Evolutionary conservation across 2,888 invertebrate species (phyloP).

Genomic region (Drosophila prostipennis): DNA sequence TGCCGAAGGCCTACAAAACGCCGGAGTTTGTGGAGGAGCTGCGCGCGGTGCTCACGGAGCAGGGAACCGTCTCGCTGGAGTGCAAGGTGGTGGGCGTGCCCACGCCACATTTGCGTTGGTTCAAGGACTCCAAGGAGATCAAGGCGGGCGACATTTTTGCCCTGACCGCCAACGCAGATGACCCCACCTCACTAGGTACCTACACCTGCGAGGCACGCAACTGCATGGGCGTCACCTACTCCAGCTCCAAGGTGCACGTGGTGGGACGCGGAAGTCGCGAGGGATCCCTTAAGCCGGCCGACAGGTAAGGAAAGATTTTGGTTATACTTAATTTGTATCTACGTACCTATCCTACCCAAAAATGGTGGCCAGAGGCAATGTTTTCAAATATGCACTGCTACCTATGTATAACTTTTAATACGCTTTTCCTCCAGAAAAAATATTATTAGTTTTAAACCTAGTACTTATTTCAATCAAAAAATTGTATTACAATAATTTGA

Average conservation of each 20-base stretch:
- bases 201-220: constrained; percentile 95
- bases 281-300: constrained; percentile 88
- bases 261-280: constrained; percentile 90
- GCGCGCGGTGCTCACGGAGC: constrained; percentile 92
- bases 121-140: constrained; percentile 94
- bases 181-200: constrained; percentile 93
- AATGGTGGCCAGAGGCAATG: too few species aligned
- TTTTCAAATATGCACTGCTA: too few species aligned
- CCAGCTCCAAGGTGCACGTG: constrained; percentile 93
- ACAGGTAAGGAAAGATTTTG: constrained; percentile 85
- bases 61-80: constrained; percentile 94
- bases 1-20: constrained; percentile 94
- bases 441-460: too few species aligned
- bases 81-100: constrained; percentile 97
- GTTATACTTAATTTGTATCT: too few species aligned
- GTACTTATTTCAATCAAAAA: too few species aligned
- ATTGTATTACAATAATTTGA: too few species aligned
- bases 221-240: constrained; percentile 94
- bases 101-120: constrained; percentile 90
- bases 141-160: constrained; percentile 96
- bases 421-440: too few species aligned
- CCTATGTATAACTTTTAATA: too few species aligned
- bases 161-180: constrained; percentile 92
- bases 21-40: constrained; percentile 95
- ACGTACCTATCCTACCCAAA: too few species aligned